phyloP scores from a whole-genome alignment of 2,888 invertebrate genomes.

The Mactromeris polynyma region DNA sequence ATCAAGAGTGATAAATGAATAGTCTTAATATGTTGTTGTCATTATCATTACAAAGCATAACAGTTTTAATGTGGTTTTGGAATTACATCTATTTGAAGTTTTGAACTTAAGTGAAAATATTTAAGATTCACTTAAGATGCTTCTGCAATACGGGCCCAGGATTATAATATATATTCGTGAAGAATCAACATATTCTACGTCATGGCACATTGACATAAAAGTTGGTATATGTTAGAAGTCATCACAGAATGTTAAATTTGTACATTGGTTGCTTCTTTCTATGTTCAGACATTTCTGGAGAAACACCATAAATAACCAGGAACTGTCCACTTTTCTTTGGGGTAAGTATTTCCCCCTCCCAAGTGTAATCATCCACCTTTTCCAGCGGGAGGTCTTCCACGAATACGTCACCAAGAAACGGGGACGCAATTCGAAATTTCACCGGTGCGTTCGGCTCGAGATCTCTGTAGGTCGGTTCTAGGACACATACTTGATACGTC shows the following conservation, averaged over 20 bases:
- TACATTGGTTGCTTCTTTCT: slow-evolving; percentile 63
- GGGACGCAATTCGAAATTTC: slow-evolving; percentile 66
- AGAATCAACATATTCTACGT: too few species aligned
- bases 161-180: too few species aligned
- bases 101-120: too few species aligned
- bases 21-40: too few species aligned
- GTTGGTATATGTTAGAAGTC: too few species aligned
- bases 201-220: too few species aligned
- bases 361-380: slow-evolving; percentile 68
- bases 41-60: too few species aligned
- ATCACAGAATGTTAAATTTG: slow-evolving; percentile 68
- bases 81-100: too few species aligned
- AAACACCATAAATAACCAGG: slow-evolving; percentile 56
- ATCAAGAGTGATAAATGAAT: too few species aligned
- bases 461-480: slow-evolving; percentile 68
- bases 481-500: slow-evolving; percentile 65
- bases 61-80: too few species aligned
- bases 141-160: too few species aligned
- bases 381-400: slow-evolving; percentile 64
- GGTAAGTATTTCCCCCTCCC: slow-evolving; percentile 69
- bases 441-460: slow-evolving; percentile 66
- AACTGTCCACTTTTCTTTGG: slow-evolving; percentile 68
- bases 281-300: slow-evolving; percentile 51
- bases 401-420: slow-evolving; percentile 60
- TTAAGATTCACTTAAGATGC: too few species aligned